phyloP scores from a whole-genome alignment of 2,797 vertebrate genomes.

The Poecilia wingei region DNA sequence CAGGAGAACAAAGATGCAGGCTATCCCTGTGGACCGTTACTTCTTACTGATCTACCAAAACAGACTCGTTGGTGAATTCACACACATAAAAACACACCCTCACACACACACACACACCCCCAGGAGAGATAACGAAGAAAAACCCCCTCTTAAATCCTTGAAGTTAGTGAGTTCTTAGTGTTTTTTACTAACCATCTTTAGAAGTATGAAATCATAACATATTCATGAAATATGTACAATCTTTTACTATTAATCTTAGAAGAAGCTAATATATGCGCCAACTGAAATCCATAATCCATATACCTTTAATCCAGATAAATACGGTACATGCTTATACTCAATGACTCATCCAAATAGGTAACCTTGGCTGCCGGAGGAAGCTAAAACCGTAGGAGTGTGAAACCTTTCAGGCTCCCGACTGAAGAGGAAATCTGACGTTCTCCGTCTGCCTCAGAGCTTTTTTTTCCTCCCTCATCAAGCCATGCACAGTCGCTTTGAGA shows the following conservation, averaged over 20 bases:
- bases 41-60: conserved; percentile 76
- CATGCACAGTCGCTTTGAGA: conserved; percentile 43
- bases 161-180: conserved; percentile 24
- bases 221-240: background rate
- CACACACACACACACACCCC: conserved; percentile 9
- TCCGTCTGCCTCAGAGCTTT: conserved; percentile 34
- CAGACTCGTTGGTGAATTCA: conserved; percentile 52
- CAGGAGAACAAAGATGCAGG: conserved; percentile 77
- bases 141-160: conserved; percentile 8
- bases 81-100: conserved; percentile 23
- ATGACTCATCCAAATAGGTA: conserved; percentile 21
- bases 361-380: conserved; percentile 28
- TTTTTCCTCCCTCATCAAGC: conserved; percentile 23
- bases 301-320: background rate
- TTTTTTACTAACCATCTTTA: conserved; percentile 5
- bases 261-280: background rate
- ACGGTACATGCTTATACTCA: conserved; percentile 1
- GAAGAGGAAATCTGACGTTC: conserved; percentile 38
- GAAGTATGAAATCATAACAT: background rate
- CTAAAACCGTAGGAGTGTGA: conserved; percentile 47
- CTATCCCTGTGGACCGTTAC: conserved; percentile 63
- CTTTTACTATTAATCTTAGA: background rate
- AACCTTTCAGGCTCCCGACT: conserved; percentile 48
- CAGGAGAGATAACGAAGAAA: conserved; percentile 6
- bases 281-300: background rate